phyloP scores from a whole-genome alignment of 2,113 vertebrate species.

The Macquaria australasica region DNA sequence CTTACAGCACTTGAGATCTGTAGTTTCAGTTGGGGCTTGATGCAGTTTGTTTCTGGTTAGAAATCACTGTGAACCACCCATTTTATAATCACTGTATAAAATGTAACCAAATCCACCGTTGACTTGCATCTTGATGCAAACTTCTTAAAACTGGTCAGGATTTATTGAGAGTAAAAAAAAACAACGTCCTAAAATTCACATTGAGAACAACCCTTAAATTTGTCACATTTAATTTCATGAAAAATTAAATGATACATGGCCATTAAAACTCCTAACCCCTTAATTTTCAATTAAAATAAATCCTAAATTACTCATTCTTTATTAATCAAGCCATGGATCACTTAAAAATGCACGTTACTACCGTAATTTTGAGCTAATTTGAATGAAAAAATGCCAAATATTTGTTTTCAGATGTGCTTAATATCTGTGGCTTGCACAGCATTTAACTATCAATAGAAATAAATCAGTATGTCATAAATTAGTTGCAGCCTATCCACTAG shows the following conservation, averaged over 20 bases:
- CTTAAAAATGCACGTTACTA: too few species aligned
- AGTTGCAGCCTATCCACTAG: conserved; percentile 31
- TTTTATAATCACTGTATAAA: background rate
- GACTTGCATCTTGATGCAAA: background rate
- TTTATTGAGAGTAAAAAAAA: background rate
- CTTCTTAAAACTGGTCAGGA: background rate
- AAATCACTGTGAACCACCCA: background rate
- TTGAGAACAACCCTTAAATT: background rate
- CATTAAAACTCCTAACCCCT: background rate
- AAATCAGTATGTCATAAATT: rapidly evolving
- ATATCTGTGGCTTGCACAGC: too few species aligned
- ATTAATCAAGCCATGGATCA: background rate
- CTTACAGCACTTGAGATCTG: background rate
- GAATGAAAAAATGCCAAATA: background rate
- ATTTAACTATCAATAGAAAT: background rate
- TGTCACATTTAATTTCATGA: too few species aligned
- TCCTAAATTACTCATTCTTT: background rate
- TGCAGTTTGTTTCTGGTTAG: background rate
- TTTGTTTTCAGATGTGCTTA: background rate
- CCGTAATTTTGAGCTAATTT: background rate
- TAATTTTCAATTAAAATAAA: background rate
- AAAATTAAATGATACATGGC: background rate
- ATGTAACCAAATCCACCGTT: too few species aligned
- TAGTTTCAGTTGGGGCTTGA: background rate
- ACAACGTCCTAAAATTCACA: background rate